Evolutionary conservation across 2,797 vertebrate species (phyloP), one percentile per base, ranked within the genome.

Genomic region (Alosa sapidissima): DNA sequence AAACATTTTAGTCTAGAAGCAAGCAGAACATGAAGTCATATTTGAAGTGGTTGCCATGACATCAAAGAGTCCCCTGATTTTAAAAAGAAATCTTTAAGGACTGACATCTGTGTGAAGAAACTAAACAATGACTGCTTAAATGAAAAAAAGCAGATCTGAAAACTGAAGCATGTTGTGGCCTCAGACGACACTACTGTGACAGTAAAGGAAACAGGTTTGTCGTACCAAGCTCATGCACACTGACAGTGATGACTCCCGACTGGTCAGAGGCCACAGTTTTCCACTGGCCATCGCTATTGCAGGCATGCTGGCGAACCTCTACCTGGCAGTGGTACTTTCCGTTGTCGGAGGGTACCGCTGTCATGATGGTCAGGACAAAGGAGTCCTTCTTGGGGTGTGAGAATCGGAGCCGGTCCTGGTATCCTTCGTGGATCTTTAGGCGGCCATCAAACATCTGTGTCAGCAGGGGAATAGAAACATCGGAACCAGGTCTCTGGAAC

Each of bases 81-180:
- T 16, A 14, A 47, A 78, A 36, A 14, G 10, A 36, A 72, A 36
- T 21, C 5, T 75, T 68, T 75, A 36, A 45, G 72, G 21, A 78
- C 72, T 78, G 72, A 1, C 72, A 78, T 78, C 36, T 47, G 65
- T 68, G 62, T 68, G n/a, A 72, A 36, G 65, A 33, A 68, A 33
- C n/a, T 33, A 33, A 65, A 68, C 62, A 68, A 68, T 68, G 28
- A 68, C 62, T 33, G 24, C 5, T 1, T 21, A 55, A n/a, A 58
- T 10, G 3, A 62, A 19, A 19, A 55, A 41, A 41, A 41, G 4
- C 41, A 41, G 41, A 41, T 41, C 41, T 41, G 41, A 65, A 28
- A 62, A 28, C 8, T 24, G 60, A 1, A 0, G 24, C 24, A 65
- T 11, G 8, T 9, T 78, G 16, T 75, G 45, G 68, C 68, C 14